Conservation (phyloP, 2,797 vertebrate species). For the Amblyraja radiata region DNA sequence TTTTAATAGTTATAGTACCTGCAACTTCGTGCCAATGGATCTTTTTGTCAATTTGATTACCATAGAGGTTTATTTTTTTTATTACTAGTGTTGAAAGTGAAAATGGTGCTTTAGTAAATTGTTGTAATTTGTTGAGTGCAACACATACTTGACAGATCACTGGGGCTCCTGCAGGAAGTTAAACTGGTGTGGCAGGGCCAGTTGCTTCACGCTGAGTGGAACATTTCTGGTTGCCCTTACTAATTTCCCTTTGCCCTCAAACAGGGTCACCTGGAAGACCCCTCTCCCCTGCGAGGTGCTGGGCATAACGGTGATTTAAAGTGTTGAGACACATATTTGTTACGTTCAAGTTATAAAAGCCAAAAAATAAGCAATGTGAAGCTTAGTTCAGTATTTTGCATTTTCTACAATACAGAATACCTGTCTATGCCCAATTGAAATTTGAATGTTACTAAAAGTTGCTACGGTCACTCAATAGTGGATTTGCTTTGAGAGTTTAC, state of each 20-base stretch:
- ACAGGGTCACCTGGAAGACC: too few relatives aligned
- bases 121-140: constrained; percentile 20
- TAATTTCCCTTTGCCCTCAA: too few relatives aligned
- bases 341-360: background rate
- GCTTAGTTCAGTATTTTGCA: background rate
- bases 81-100: constrained; percentile 32
- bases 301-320: too few relatives aligned
- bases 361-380: background rate
- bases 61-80: constrained; percentile 31
- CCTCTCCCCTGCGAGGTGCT: too few relatives aligned
- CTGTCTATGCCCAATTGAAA: background rate
- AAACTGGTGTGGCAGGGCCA: too few relatives aligned
- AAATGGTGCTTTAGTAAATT: constrained; percentile 7
- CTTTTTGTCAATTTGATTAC: constrained; percentile 25
- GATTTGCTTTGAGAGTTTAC: background rate
- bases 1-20: constrained; percentile 26
- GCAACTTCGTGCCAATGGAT: background rate
- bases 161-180: too few relatives aligned
- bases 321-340: background rate
- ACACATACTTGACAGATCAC: background rate
- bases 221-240: too few relatives aligned
- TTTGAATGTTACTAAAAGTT: background rate
- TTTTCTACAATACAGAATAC: background rate
- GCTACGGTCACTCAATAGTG: background rate
- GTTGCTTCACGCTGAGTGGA: too few relatives aligned